Evolutionary conservation across 1,140 invertebrate species (phyloP), one percentile per base, ranked within the genome.

Genomic region (Drosophila takahashii): DNA sequence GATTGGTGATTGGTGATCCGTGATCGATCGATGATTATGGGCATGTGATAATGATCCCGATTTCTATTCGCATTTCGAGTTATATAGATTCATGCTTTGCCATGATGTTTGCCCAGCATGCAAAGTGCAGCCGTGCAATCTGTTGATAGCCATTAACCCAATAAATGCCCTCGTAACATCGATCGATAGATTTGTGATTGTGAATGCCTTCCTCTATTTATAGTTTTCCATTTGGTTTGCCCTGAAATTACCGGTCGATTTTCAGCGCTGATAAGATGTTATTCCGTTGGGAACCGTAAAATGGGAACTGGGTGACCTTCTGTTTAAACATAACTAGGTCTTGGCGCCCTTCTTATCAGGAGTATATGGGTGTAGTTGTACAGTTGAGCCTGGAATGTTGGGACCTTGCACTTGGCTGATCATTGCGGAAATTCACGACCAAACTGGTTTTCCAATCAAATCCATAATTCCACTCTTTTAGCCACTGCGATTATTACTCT

Each of bases 91-190:
- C 60, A 75, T 75, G 72, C 51, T 75, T 27, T 39, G 66, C 66
- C 65, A 39, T 70, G 50, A 71, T 67, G 60, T 67, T 65, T 67
- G 60, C 34, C 60, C 50, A 76, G 52, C 72, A 75, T 74, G 44
- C 36, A 39, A 52, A 65, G 71, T 76, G 72, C 72, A 70, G 50
- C 16, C 26, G 22, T 44, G 62, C 48, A 53, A 66, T 75, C 59
- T 16, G 4, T 50, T 60, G 70, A 57, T 65, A 56, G 52, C 61
- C 34, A 65, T 52, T 15, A 66, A 53, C 71, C 57, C 58, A 72
- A 70, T 61, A 27, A 47, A 60, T 74, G 70, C 69, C 71, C 70
- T 64, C 51, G 69, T 74, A 73, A 74, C 71, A 74, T 75, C 42
- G 42, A 65, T 56, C 67, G 66, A 47, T 48, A 27, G 42, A 32